phyloP scores from a whole-genome alignment of 2,113 vertebrate species.

The Leptobrachium leishanense region DNA sequence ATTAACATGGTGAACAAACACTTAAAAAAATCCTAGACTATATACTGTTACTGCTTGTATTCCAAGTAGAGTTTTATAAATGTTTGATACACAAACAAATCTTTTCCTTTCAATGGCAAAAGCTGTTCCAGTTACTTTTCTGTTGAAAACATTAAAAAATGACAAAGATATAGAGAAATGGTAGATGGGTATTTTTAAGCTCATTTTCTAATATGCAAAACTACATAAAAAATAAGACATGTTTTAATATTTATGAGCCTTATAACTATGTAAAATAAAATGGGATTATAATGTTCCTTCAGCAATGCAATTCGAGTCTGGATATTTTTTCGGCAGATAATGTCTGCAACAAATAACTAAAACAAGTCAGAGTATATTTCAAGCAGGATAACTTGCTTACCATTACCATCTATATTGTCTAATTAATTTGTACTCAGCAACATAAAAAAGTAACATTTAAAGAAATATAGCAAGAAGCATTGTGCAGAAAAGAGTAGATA shows the following conservation, averaged over 20 bases:
- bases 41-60: too few species aligned
- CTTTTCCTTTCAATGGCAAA: too few species aligned
- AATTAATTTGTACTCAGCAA: background rate
- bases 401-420: background rate
- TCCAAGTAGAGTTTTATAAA: too few species aligned
- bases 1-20: too few species aligned
- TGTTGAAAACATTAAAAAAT: background rate
- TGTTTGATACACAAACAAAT: too few species aligned
- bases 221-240: background rate
- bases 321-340: background rate
- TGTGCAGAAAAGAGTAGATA: background rate
- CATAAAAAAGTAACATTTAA: slow-evolving; percentile 5
- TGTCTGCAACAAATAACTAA: slow-evolving; percentile 2
- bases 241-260: background rate
- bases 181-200: background rate
- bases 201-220: background rate
- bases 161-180: background rate
- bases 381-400: background rate
- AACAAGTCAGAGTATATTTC: background rate
- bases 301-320: background rate
- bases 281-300: background rate
- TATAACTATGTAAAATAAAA: background rate
- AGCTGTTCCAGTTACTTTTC: background rate
- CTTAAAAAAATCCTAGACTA: too few species aligned
- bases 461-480: background rate